Evolutionary conservation across 2,888 invertebrate genomes (phyloP), one percentile per base, ranked within the genome.

Genomic region (Sinohyriopsis cumingii): DNA sequence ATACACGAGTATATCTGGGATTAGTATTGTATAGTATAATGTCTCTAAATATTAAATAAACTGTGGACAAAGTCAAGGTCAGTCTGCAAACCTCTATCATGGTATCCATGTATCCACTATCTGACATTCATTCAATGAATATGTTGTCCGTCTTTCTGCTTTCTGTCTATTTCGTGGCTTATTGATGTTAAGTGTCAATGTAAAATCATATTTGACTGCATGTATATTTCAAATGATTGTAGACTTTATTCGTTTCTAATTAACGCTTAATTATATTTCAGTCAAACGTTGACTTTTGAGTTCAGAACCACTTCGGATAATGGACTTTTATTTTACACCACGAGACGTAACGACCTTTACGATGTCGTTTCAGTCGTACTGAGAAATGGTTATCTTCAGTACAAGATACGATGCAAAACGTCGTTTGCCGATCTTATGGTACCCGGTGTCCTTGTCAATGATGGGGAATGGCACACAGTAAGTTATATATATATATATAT

Each of bases 391-490:
- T 73, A 65, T 45, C 63, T 80, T 22, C 73, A 73, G 63, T 82
- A 78, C 62, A 79, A 76, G 62, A 78, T 81, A 57, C 74, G 78
- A 2, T 82, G 82, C 62, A 68, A 73, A 45, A 71, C 74, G 1
- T 77, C 79, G 0, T 75, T 77, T 65, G 79, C 75, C 22, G 76
- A 75, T 55, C 73, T 82, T 20, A 78, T 75, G 7, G 68, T 82
- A 9, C 76, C 80, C 12, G 68, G 63, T 53, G 62, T 63, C 24
- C 63, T 71, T 22, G 72, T 79, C 15, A 73, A 78, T 59, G 77
- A 80, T 59, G 76, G 78, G 3, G 67, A 75, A 65, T 82, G 80
- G 80, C 82, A 82, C 65, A 76, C 73, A 69, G 82, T 80, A 65
- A 55, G 70, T 67, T 9, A 9, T 7, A 25, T 28, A 25, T 25